Base-by-base conservation (phyloP, 2,113 vertebrate species). In the Varanus salvator region DNA sequence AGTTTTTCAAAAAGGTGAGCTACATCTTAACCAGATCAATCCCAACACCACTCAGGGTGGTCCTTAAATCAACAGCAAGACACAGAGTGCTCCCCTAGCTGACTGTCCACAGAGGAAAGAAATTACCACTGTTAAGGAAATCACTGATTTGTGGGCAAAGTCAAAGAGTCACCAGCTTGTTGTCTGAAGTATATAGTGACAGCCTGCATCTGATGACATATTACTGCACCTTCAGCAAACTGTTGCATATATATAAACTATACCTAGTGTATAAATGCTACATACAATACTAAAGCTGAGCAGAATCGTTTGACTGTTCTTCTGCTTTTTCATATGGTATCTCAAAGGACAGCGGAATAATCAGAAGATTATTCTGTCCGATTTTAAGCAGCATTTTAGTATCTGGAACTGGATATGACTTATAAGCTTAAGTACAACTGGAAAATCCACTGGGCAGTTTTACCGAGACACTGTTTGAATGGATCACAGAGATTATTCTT, bases 261-360 rank as follows among this genome's bases (percentile, higher is more conserved):
- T 0, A 0, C 0, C 0, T 17, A 78, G 50, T 78, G 87, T 60
- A 0, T 72, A 68, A 57, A n/a, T 0, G 6, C 0, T 1, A 7
- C 6, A 44, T 0, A 1, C 52, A 48, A 7, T 82, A 38, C n/a
- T 60, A 82, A 38, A 82, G 48, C 38, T 48, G 38, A 6, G 23
- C n/a, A 76, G 75, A 76, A 76, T 52, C n/a, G 52, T n/a, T 15
- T 75, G 4, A 38, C 34, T n/a, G 12, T 74, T n/a, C 71, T n/a
- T n/a, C 74, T 76, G 34, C 50, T 48, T 50, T 54, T 80, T 31
- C 29, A 8, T 60, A 34, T 81, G 31, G 31, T 57, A 60, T 31
- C 7, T 15, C 14, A 71, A 50, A 84, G 48, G 78, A n/a, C 50
- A 71, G 6, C 29, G 54, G 14, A 71, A 52, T 15, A 85, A 85